A percentile compares a stretch with the other conserved stretches of the same genome.
These are phyloP conservation scores for Sebastes ruberrimus DNA, from an alignment of 2,797 vertebrate species.

Conservation along the genomic window DNA sequence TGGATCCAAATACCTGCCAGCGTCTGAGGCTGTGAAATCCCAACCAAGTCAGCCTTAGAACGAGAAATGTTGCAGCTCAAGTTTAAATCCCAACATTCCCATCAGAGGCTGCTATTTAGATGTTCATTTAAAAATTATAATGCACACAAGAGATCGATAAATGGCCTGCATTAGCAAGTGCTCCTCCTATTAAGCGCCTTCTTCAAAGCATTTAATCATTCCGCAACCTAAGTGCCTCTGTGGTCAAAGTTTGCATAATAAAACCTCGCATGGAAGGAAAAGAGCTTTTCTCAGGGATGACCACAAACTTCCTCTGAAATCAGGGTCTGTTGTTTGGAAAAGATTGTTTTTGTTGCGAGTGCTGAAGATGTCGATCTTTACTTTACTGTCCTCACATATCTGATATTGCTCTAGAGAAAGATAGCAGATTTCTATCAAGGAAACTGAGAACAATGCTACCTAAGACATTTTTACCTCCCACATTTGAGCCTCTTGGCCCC, in stretches of 20 bases:
- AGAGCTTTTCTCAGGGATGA: neutral
- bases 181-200: conserved; percentile 13
- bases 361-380: neutral
- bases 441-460: neutral
- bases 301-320: neutral
- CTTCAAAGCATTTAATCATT: conserved; percentile 36
- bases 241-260: conserved; percentile 13
- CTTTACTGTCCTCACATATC: neutral
- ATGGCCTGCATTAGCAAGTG: conserved; percentile 12
- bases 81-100: neutral
- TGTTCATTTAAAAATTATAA: conserved; percentile 19
- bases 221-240: neutral
- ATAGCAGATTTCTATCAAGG: neutral
- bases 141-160: conserved; percentile 13
- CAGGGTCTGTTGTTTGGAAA: neutral
- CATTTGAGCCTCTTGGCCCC: conserved; percentile 26
- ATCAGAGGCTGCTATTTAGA: neutral
- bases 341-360: neutral
- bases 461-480: conserved; percentile 31
- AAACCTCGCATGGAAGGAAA: neutral
- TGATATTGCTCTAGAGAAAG: neutral
- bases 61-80: conserved; percentile 2
- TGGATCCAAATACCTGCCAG: neutral
- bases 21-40: neutral
- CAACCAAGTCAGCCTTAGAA: neutral